Percentiles rank a stretch among this genome's conserved stretches.
These are phyloP conservation scores for Lasioglossum villosulum DNA, from an alignment of 2,888 invertebrate genomes.

Conservation along the genomic window DNA sequence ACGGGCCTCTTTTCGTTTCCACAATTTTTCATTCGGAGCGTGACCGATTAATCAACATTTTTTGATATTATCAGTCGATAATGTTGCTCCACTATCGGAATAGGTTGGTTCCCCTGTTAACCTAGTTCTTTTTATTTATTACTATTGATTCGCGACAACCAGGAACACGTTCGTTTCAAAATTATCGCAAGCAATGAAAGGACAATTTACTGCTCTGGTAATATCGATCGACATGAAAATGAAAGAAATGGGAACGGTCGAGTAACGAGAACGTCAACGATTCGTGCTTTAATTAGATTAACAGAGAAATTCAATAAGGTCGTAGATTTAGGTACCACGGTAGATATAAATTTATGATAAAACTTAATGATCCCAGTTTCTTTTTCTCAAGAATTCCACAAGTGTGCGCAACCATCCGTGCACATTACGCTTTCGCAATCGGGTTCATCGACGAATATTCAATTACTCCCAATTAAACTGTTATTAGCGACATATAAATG, in stretches of 20 bases:
- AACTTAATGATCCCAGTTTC: neutral
- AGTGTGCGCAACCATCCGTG: neutral
- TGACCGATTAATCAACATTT: neutral
- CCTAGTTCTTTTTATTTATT: conserved; percentile 13
- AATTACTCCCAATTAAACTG: conserved; percentile 59
- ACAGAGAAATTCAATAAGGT: neutral
- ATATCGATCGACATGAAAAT: neutral
- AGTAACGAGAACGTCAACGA: neutral
- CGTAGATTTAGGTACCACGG: neutral
- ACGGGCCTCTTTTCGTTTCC: neutral
- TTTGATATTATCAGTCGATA: neutral
- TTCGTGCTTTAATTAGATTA: neutral
- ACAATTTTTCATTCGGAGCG: neutral
- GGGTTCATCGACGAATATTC: conserved; percentile 36
- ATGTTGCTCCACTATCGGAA: neutral
- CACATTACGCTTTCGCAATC: neutral
- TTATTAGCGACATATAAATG: conserved; percentile 35
- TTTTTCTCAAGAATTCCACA: neutral
- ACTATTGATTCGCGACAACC: neutral
- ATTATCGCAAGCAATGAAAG: neutral
- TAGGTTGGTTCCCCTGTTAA: conserved; percentile 4
- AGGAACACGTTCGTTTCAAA: neutral
- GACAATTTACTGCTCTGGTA: neutral
- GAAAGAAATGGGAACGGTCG: neutral
- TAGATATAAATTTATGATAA: neutral